Base-by-base conservation (phyloP, 2,113 vertebrate genomes). In the Ptychochromis oligacanthus region DNA sequence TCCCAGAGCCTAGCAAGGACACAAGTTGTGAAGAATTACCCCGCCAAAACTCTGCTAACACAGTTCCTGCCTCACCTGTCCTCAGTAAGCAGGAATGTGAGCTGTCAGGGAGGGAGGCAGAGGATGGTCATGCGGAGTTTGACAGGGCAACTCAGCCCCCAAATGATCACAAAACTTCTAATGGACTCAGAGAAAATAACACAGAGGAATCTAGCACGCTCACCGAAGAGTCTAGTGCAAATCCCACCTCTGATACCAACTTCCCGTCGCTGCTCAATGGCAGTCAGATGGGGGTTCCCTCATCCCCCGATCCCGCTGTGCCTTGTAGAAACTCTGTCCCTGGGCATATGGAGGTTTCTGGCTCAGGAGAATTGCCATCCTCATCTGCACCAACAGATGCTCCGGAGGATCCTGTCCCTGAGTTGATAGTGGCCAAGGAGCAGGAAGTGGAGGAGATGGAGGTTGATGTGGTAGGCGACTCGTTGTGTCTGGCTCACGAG, bases 271-370 rank as follows among this genome's bases (percentile, higher is more conserved):
- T 97, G 95, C 95, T 95, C 84, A 97, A 96, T n/a, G 97, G 96
- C 88, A 96, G 95, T 93, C 97, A 97, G 93, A 95, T 93, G 46
- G 96, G 95, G 91, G 91, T 92, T 76, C 94, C 95, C 85, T 91
- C 96, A 90, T 93, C 94, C 90, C 93, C 97, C 88, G 96, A 97
- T 95, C 96, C 97, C 92, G 92, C 96, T 88, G 98, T 99, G 98
- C 98, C 97, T 99, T 99, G 97, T 97, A 97, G 95, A 95, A 96
- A 96, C 95, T 97, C 96, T 91, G 94, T 96, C 81, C 90, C 91
- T 88, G 96, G 95, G 94, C 97, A 96, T 95, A 93, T 95, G 54
- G 94, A 91, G 84, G 83, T 74, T 77, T 87, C 84, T 81, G 87
- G 96, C 94, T 83, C 94, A 77, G 83, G 85, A 87, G 91, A 89